Percentiles rank a stretch among this genome's conserved stretches.
Conservation (phyloP, 2,888 invertebrate genomes). For the Caenorhabditis wallacei region DNA sequence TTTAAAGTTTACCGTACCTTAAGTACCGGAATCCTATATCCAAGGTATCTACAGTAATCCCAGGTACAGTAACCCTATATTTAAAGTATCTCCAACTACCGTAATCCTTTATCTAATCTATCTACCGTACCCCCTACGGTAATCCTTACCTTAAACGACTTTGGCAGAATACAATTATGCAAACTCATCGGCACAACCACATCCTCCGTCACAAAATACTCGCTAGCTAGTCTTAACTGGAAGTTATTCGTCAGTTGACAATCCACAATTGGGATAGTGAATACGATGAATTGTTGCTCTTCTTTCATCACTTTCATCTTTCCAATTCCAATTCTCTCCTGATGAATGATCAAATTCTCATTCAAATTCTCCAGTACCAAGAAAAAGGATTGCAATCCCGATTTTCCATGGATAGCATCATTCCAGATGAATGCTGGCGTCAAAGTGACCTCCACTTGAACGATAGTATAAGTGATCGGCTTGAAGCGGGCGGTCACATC, state of each 20-base stretch:
- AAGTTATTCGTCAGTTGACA: conserved; percentile 94
- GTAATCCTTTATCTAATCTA: no score
- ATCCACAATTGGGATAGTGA: conserved; percentile 94
- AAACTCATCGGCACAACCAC: conserved; percentile 86
- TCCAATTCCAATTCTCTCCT: conserved; percentile 92
- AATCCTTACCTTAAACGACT: conserved; percentile 88
- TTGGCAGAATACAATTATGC: conserved; percentile 92
- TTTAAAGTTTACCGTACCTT: no score
- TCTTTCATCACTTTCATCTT: conserved; percentile 89
- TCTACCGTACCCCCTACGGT: no score
- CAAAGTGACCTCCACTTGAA: conserved; percentile 79
- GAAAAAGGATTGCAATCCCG: conserved; percentile 91
- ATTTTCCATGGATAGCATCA: conserved; percentile 89
- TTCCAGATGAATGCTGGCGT: conserved; percentile 86
- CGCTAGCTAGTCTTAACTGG: conserved; percentile 86
- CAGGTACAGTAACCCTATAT: no score
- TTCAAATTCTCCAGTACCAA: conserved; percentile 98
- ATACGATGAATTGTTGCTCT: conserved; percentile 91
- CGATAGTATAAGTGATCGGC: conserved; percentile 90
- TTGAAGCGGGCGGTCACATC: conserved; percentile 92
- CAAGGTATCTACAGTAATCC: no score
- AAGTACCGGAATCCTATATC: no score
- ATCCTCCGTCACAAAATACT: conserved; percentile 87
- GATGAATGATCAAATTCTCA: conserved; percentile 95
- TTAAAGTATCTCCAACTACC: no score